Conservation (phyloP, 2,888 invertebrate species). For the Nomada lathburiana region DNA sequence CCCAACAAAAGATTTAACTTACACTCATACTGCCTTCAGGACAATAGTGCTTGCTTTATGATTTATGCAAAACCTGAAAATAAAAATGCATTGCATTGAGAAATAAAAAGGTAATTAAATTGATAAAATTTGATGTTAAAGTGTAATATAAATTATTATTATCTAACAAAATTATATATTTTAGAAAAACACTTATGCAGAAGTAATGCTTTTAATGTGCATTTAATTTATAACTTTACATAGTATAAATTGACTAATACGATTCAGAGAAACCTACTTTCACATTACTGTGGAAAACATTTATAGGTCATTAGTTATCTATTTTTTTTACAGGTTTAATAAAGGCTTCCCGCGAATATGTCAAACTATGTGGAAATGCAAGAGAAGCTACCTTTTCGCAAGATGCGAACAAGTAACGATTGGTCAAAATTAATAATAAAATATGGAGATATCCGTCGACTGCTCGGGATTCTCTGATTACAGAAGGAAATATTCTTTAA, state of each 20-base stretch:
- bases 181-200: neutral
- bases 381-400: neutral
- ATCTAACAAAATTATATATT: neutral
- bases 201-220: neutral
- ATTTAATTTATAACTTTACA: neutral
- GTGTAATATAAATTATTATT: neutral
- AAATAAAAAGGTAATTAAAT: neutral
- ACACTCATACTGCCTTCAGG: slow-evolving; percentile 59
- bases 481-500: neutral
- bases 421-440: neutral
- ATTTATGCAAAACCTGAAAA: slow-evolving; percentile 55
- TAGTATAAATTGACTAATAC: neutral
- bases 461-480: neutral
- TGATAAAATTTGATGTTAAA: neutral
- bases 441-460: slow-evolving; percentile 7
- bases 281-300: slow-evolving; percentile 22
- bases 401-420: neutral
- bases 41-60: slow-evolving; percentile 24
- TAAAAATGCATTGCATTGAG: neutral
- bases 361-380: neutral
- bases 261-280: slow-evolving; percentile 32
- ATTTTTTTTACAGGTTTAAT: slow-evolving; percentile 33
- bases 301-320: slow-evolving; percentile 44
- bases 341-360: neutral
- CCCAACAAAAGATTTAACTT: slow-evolving; percentile 39